Evolutionary conservation across 2,888 invertebrate genomes (phyloP), one percentile per base, ranked within the genome.

Genomic region (Subacronicta megacephala): DNA sequence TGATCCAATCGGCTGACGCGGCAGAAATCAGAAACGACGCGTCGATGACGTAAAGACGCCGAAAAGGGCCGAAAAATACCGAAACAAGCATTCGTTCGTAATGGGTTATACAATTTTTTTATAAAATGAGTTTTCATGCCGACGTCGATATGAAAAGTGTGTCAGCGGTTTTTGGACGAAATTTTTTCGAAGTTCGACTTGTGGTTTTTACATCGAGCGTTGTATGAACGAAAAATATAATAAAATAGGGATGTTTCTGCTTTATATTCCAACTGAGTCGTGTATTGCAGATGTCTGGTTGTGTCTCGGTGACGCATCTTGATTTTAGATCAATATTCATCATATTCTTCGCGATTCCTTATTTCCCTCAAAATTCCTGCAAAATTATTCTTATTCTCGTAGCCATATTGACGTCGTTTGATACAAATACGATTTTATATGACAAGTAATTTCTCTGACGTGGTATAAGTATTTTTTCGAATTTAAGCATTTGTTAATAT

Each of bases 71-170:
- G 62, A 56, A 52, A 56, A 49, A 38, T 0, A 37, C 35, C 68
- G 68, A 64, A 73, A 71, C 64, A 68, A 53, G 35, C 35, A 44
- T 44, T 66, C 12, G 40, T 13, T n/a, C 54, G 37, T 62, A 61
- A 67, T 52, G 43, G 61, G 51, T 63, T 57, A 63, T 66, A 59
- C 26, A 54, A 56, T 56, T 38, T 71, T 68, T 63, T 65, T 43
- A 54, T 55, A 71, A 55, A 73, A 71, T 59, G 56, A 56, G 71
- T 64, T 68, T 73, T 71, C 58, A 52, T 31, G 57, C 38, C 37
- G 33, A 18, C 41, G 45, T 45, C 55, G 47, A 64, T 71, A 62
- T 60, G 53, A 62, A 70, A 62, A 53, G 31, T 57, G 61, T 61
- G 68, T 68, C 68, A 62, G 72, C 55, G 43, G 47, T 62, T 68